Conservation (phyloP, 2,797 vertebrate genomes). For the Orientallactaga sibirica region DNA sequence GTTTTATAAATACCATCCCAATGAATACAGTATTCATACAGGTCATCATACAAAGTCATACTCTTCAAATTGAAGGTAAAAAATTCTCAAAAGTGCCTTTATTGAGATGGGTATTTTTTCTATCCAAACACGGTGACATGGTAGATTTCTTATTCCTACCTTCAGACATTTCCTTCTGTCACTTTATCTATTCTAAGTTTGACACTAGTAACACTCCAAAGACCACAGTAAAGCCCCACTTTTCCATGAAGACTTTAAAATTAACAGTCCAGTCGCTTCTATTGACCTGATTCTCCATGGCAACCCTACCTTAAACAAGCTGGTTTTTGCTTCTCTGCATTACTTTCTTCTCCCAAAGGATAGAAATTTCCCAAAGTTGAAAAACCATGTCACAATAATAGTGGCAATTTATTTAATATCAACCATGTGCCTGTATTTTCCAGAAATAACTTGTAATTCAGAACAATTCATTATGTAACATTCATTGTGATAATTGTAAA, state of each 20-base stretch:
- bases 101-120: neutral
- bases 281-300: neutral
- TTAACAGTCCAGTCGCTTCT: neutral
- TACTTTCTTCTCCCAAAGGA: neutral
- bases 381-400: neutral
- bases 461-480: neutral
- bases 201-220: neutral
- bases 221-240: neutral
- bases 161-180: neutral
- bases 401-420: neutral
- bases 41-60: neutral
- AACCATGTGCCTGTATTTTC: neutral
- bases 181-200: neutral
- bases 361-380: neutral
- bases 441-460: neutral
- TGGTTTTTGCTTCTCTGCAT: neutral
- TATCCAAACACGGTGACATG: neutral
- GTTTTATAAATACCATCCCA: conserved; percentile 1
- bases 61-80: neutral
- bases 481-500: conserved; percentile 9
- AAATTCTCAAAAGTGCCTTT: neutral
- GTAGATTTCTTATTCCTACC: neutral
- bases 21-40: neutral
- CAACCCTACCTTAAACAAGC: neutral
- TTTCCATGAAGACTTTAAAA: neutral